Evolutionary conservation across 2,888 invertebrate species (phyloP).

Genomic region (Cantharis rustica): DNA sequence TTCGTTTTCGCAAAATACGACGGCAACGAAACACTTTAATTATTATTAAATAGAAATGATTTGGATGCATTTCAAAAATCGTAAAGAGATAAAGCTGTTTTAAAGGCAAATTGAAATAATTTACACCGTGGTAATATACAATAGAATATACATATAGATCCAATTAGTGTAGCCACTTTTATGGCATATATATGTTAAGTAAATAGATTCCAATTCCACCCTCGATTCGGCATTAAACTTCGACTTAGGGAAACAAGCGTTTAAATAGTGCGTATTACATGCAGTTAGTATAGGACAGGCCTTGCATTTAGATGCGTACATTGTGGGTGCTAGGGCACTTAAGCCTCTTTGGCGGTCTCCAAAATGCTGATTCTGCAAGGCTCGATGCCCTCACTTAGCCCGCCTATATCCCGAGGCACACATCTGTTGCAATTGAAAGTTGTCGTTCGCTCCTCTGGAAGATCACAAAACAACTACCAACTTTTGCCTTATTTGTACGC

Average conservation of each 20-base stretch:
- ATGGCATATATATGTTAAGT: slow-evolving; percentile 7
- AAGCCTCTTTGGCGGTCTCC: slow-evolving; percentile 41
- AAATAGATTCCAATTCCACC: slow-evolving; percentile 20
- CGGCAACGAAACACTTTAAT: too few relatives aligned
- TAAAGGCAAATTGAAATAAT: not conserved
- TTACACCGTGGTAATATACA: not conserved
- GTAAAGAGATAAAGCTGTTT: not conserved
- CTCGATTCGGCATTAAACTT: slow-evolving; percentile 26
- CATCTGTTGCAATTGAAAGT: slow-evolving; percentile 43
- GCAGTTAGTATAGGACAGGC: slow-evolving; percentile 42
- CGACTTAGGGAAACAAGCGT: slow-evolving; percentile 33
- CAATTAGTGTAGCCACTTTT: not conserved
- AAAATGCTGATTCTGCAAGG: slow-evolving; percentile 46
- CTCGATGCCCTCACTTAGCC: slow-evolving; percentile 39
- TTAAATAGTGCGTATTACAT: slow-evolving; percentile 44
- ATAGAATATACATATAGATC: not conserved
- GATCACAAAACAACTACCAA: slow-evolving; percentile 25
- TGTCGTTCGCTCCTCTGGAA: slow-evolving; percentile 24
- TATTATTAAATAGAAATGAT: too few relatives aligned
- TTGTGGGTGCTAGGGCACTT: slow-evolving; percentile 43
- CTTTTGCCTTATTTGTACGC: slow-evolving; percentile 37
- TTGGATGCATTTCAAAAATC: not conserved
- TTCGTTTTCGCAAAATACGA: not conserved
- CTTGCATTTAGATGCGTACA: slow-evolving; percentile 49
- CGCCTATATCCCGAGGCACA: slow-evolving; percentile 43